Evolutionary conservation across 2,888 invertebrate species (phyloP), one percentile per base, ranked within the genome.

Genomic region (Drosophila nigritarsus): DNA sequence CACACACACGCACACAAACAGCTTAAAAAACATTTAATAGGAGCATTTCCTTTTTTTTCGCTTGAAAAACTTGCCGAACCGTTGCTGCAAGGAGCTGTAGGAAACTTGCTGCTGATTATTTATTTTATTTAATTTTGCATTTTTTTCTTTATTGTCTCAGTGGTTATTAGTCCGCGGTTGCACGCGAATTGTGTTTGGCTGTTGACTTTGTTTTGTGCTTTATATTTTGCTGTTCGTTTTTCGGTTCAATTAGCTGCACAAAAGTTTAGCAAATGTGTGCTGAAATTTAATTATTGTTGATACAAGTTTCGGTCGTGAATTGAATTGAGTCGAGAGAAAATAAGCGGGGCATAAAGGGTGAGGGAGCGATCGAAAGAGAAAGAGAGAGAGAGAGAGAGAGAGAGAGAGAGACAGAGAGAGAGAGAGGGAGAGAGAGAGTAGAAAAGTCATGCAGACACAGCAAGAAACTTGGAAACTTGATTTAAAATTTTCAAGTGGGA

Each of bases 281-380:
- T 59, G 72, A 82, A 85, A 89, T 85, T 89, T 89, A 85, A 85
- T 85, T 85, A 89, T 87, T 85, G 89, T 85, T 89, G 85, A 89
- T 85, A 85, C 83, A 85, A 87, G 73, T 68, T 82, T 73, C 58
- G 59, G 65, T 64, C 67, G 60, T 55, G 70, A 79, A 74, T 79
- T 75, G 59, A 82, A 87, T 80, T 82, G 32, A 30, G 29, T 24
- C 38, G 40, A 5, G 20, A 8, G 38, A n/a, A 13, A 2, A 40
- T 9, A 40, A 2, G 36, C 5, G 3, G 8, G 11, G 2, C 34
- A 15, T 9, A 55, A 15, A 49, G 13, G 36, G 15, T 27, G 29
- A 32, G 15, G 7, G 3, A 40, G 32, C 53, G 30, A 45, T 32
- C 32, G 20, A 48, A 15, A 13, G 36, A 36, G 50, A 36, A 0